Conservation (phyloP, 2,888 invertebrate species). For the Polylopha cassiicola region DNA sequence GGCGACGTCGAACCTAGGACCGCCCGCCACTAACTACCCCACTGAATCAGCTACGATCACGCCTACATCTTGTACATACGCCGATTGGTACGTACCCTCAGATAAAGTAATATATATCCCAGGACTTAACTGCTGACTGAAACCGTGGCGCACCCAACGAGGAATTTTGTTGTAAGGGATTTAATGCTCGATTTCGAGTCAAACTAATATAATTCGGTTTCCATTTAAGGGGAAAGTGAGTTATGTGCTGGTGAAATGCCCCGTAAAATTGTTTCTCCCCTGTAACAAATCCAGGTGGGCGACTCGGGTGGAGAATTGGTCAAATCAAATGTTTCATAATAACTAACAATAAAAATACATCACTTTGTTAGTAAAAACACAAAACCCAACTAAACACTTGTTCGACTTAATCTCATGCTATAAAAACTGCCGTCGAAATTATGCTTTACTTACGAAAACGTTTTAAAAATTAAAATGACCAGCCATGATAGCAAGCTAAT, state of each 20-base stretch:
- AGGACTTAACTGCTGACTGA: conserved; percentile 59
- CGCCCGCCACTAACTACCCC: conserved; percentile 74
- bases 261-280: conserved; percentile 4
- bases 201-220: conserved; percentile 13
- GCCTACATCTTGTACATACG: conserved; percentile 75
- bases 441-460: conserved; percentile 55
- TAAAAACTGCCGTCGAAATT: conserved; percentile 45
- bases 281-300: neutral
- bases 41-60: conserved; percentile 76
- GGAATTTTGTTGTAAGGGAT: conserved; percentile 18
- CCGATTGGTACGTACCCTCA: conserved; percentile 69
- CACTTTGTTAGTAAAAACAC: conserved; percentile 39
- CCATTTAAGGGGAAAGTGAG: conserved; percentile 2
- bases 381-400: conserved; percentile 40
- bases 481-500: conserved; percentile 66
- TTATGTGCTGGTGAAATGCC: conserved; percentile 3
- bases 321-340: neutral
- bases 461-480: conserved; percentile 70
- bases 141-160: conserved; percentile 36
- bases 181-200: conserved; percentile 14
- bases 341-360: neutral
- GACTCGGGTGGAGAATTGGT: neutral
- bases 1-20: conserved; percentile 69
- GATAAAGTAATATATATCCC: conserved; percentile 65
- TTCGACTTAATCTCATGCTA: conserved; percentile 47